phyloP scores from a whole-genome alignment of 2,888 invertebrate species.

The Operophtera brumata region DNA sequence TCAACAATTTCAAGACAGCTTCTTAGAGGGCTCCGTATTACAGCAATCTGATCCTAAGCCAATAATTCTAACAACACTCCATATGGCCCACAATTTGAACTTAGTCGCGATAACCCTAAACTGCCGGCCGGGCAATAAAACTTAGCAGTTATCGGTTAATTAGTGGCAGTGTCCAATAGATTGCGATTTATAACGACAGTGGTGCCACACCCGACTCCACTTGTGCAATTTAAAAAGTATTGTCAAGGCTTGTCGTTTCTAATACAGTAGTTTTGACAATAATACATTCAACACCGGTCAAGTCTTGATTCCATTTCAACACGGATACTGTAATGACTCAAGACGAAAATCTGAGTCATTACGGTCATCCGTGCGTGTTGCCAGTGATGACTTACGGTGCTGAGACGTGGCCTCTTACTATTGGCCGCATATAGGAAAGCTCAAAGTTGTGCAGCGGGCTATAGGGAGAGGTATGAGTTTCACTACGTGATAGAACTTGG shows the following conservation, averaged over 20 bases:
- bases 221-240: neutral
- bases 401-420: too few species aligned
- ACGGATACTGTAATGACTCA: too few species aligned
- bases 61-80: slow-evolving; percentile 58
- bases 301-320: too few species aligned
- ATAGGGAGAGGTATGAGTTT: too few species aligned
- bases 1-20: neutral
- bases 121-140: slow-evolving; percentile 59
- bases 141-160: slow-evolving; percentile 71
- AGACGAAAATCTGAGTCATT: too few species aligned
- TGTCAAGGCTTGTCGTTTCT: neutral
- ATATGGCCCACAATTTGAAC: slow-evolving; percentile 70
- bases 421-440: too few species aligned
- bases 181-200: slow-evolving; percentile 54
- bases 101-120: slow-evolving; percentile 67
- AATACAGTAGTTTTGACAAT: neutral
- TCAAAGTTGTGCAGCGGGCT: too few species aligned
- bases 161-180: slow-evolving; percentile 66
- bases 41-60: slow-evolving; percentile 45
- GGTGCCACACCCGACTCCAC: slow-evolving; percentile 8
- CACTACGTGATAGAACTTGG: too few species aligned
- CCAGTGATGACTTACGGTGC: too few species aligned
- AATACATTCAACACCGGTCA: too few species aligned
- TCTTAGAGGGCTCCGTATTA: slow-evolving; percentile 9
- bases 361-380: too few species aligned